These are phyloP conservation scores for Manis pentadactyla DNA, from an alignment of 2,797 vertebrate species.

Conservation along the genomic window DNA sequence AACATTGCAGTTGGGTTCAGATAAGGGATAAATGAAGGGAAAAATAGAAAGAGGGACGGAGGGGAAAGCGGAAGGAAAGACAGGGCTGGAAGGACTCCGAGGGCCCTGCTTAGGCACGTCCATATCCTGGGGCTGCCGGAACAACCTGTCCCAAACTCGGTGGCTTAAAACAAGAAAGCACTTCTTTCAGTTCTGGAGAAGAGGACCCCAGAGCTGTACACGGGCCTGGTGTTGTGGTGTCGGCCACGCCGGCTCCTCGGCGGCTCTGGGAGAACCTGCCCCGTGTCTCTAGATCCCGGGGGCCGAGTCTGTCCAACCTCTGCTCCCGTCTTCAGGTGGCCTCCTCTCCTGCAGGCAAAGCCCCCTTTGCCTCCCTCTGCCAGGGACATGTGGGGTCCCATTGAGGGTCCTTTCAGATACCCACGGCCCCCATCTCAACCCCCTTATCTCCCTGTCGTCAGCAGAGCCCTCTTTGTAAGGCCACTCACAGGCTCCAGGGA, in stretches of 20 bases:
- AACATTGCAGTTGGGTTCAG: neutral
- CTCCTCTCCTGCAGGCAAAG: accelerated
- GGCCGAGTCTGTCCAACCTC: accelerated
- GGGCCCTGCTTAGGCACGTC: too few species aligned
- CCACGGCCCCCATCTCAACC: too few species aligned
- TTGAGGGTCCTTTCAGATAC: neutral
- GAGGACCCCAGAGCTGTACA: too few species aligned
- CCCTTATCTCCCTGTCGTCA: too few species aligned
- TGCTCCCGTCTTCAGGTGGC: accelerated
- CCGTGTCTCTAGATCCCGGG: neutral
- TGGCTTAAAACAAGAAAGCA: neutral
- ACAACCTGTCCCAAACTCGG: accelerated
- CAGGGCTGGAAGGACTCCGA: too few species aligned
- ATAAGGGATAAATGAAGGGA: neutral
- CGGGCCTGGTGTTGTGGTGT: accelerated
- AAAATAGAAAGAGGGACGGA: too few species aligned
- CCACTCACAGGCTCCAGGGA: accelerated
- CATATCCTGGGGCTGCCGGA: neutral
- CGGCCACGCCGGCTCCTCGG: accelerated
- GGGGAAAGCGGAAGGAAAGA: accelerated
- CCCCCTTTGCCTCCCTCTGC: neutral
- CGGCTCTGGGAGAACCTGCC: too few species aligned
- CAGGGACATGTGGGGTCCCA: neutral
- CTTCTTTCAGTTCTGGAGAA: neutral
- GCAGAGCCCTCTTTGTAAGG: too few species aligned